These are phyloP conservation scores for Semicossyphus pulcher DNA, from an alignment of 2,113 vertebrate species.

Conservation along the genomic window DNA sequence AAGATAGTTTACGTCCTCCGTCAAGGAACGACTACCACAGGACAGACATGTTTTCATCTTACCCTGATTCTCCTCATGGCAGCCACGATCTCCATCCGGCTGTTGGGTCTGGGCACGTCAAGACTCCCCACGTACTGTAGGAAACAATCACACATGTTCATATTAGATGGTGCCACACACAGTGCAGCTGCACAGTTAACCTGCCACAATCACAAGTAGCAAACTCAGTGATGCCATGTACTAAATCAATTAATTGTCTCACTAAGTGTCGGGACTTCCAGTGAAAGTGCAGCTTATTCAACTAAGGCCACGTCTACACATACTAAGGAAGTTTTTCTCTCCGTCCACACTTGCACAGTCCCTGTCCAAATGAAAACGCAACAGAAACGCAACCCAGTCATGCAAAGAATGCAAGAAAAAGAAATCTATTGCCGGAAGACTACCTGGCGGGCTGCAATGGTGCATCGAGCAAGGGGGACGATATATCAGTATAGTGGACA, in stretches of 20 bases:
- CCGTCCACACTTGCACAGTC: too few relatives aligned
- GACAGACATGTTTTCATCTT: constrained; percentile 60
- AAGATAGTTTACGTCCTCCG: constrained; percentile 21
- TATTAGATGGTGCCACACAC: not conserved
- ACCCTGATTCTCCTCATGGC: constrained; percentile 94
- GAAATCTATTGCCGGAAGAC: too few relatives aligned
- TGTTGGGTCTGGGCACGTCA: constrained; percentile 92
- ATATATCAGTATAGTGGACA: too few relatives aligned
- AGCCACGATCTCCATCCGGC: constrained; percentile 94
- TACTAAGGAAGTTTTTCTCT: too few relatives aligned
- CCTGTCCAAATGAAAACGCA: too few relatives aligned
- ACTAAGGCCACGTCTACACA: too few relatives aligned
- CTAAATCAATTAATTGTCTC: too few relatives aligned
- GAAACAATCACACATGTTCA: constrained; percentile 32
- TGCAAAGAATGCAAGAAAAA: too few relatives aligned
- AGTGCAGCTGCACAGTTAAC: not conserved
- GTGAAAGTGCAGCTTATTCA: not conserved
- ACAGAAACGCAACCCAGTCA: too few relatives aligned
- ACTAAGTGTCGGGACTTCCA: too few relatives aligned
- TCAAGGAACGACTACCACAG: not conserved
- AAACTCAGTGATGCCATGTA: not conserved
- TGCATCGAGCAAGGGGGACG: too few relatives aligned
- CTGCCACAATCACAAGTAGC: not conserved
- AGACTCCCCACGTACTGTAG: constrained; percentile 91
- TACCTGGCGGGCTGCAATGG: too few relatives aligned